Percentiles rank a stretch among this genome's conserved stretches.
phyloP scores from a whole-genome alignment of 2,797 vertebrate genomes.

The Phataginus tetradactyla region DNA sequence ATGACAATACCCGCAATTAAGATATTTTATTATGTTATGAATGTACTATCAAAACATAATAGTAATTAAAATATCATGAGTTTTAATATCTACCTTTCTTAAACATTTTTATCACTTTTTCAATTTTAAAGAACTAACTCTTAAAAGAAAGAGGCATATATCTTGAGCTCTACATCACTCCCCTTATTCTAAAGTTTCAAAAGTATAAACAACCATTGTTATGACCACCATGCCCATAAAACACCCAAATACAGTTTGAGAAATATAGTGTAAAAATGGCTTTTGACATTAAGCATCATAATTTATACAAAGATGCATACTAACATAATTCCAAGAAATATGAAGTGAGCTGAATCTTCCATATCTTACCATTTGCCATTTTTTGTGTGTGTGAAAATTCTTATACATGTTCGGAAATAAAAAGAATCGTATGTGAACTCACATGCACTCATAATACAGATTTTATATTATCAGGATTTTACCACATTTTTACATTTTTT shows the following conservation, averaged over 20 bases:
- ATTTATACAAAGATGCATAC: neutral
- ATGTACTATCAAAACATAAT: neutral
- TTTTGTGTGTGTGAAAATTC: neutral
- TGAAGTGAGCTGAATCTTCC: neutral
- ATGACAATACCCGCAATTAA: slow-evolving; percentile 14
- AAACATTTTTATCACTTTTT: neutral
- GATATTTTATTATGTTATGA: slow-evolving; percentile 14
- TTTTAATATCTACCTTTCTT: neutral
- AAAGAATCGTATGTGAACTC: neutral
- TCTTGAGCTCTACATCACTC: neutral
- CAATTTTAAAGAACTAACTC: neutral
- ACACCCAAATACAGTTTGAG: neutral
- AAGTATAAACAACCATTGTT: neutral
- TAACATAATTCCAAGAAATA: neutral
- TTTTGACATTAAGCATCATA: neutral
- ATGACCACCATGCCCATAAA: neutral
- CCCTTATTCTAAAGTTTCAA: neutral
- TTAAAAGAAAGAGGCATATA: neutral
- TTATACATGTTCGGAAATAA: neutral
- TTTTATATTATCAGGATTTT: neutral
- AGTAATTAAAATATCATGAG: slow-evolving; percentile 21
- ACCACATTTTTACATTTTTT: neutral
- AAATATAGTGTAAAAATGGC: neutral
- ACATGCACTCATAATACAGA: neutral
- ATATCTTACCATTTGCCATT: neutral